phyloP scores from a whole-genome alignment of 2,888 invertebrate species.

The Andrena minutula region DNA sequence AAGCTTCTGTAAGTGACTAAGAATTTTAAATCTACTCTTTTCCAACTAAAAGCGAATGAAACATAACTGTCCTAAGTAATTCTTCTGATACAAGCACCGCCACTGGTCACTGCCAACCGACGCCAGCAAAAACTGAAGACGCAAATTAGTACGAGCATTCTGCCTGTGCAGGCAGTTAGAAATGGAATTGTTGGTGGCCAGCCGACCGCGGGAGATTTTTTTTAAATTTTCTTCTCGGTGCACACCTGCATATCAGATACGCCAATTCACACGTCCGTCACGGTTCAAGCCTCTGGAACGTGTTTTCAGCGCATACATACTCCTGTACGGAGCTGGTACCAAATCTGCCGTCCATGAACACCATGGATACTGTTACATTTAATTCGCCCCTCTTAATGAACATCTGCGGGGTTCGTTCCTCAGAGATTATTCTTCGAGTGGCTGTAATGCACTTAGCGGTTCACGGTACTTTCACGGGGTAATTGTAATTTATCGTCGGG shows the following conservation, averaged over 20 bases:
- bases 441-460: constrained; percentile 19
- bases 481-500: constrained; percentile 59
- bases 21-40: not conserved
- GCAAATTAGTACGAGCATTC: too few species aligned
- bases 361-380: not conserved
- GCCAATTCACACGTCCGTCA: not conserved
- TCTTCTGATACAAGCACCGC: too few species aligned
- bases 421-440: constrained; percentile 25
- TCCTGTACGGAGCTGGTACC: not conserved
- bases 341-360: not conserved
- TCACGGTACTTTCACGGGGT: constrained; percentile 54
- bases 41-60: too few species aligned
- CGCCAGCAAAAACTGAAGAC: too few species aligned
- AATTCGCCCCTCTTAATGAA: constrained; percentile 3
- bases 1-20: too few species aligned
- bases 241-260: not conserved
- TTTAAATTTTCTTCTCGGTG: too few species aligned
- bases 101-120: too few species aligned
- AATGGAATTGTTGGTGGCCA: too few species aligned
- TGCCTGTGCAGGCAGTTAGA: too few species aligned
- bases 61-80: too few species aligned
- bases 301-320: not conserved
- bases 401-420: constrained; percentile 2
- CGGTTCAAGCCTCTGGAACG: not conserved
- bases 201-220: too few species aligned